A percentile compares a stretch with the other conserved stretches of the same genome.
These are phyloP conservation scores for Osmerus eperlanus DNA, from an alignment of 2,113 vertebrate genomes.

Conservation along the genomic window DNA sequence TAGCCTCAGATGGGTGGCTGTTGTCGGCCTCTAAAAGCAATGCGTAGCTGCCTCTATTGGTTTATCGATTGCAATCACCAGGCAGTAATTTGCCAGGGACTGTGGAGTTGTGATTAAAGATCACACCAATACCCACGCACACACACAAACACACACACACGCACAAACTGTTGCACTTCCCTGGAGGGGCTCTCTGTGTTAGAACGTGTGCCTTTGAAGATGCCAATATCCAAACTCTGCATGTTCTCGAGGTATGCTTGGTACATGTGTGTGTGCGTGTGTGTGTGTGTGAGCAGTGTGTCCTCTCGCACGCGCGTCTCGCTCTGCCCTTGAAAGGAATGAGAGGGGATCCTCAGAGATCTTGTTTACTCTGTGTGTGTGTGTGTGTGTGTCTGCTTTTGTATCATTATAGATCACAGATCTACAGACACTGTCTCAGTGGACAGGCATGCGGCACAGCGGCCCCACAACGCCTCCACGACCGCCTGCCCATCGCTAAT, in stretches of 20 bases:
- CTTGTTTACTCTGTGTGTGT: conserved; percentile 26
- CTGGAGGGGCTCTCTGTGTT: conserved; percentile 11
- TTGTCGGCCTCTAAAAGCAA: conserved; percentile 20
- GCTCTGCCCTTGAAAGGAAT: conserved; percentile 12
- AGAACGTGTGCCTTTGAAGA: conserved; percentile 7
- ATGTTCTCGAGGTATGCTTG: conserved; percentile 1
- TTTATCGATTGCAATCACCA: conserved; percentile 64
- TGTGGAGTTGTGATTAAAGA: conserved; percentile 58
- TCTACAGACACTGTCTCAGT: not conserved
- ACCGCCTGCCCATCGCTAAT: not conserved
- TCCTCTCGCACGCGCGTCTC: not conserved
- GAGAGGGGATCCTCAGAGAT: conserved; percentile 17
- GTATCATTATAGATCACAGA: too few species aligned
- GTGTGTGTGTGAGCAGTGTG: not conserved
- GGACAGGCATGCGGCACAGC: too few species aligned
- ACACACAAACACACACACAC: conserved; percentile 22
- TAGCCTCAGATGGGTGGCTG: conserved; percentile 17
- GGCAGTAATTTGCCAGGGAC: conserved; percentile 60
- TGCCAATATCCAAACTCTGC: not conserved
- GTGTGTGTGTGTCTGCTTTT: too few species aligned
- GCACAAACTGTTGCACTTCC: conserved; percentile 14
- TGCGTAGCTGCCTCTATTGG: conserved; percentile 34
- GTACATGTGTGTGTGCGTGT: not conserved
- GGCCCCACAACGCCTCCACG: too few species aligned
- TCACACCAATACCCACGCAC: conserved; percentile 31